Evolutionary conservation across 2,888 invertebrate species (phyloP).

Genomic region (Sarcophaga subvicina): DNA sequence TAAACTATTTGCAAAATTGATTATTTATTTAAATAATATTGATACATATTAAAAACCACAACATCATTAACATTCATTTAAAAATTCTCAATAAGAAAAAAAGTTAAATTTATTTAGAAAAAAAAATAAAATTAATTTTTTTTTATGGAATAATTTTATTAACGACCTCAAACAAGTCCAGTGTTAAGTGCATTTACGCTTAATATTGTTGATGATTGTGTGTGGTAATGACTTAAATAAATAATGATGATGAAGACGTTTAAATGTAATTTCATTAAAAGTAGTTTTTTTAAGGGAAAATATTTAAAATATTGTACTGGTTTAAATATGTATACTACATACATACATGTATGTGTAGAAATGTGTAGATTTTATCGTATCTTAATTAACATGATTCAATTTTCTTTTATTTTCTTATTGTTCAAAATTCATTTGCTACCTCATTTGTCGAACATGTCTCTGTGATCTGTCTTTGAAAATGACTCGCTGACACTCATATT

Average conservation of each 20-base stretch:
- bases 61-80: slow-evolving; percentile 29
- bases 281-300: neutral
- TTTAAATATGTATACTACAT: too few species aligned
- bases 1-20: neutral
- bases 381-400: too few species aligned
- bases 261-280: neutral
- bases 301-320: too few species aligned
- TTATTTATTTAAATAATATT: neutral
- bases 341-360: too few species aligned
- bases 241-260: neutral
- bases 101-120: neutral
- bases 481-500: too few species aligned
- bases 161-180: neutral
- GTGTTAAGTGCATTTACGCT: neutral
- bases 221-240: neutral
- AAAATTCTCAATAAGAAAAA: neutral
- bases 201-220: neutral
- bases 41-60: slow-evolving; percentile 4
- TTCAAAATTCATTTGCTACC: too few species aligned
- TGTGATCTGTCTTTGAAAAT: too few species aligned
- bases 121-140: neutral
- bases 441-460: too few species aligned
- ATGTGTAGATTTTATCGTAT: too few species aligned
- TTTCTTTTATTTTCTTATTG: too few species aligned
- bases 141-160: neutral